phyloP scores from a whole-genome alignment of 2,888 invertebrate species.

The Eilema caniola region DNA sequence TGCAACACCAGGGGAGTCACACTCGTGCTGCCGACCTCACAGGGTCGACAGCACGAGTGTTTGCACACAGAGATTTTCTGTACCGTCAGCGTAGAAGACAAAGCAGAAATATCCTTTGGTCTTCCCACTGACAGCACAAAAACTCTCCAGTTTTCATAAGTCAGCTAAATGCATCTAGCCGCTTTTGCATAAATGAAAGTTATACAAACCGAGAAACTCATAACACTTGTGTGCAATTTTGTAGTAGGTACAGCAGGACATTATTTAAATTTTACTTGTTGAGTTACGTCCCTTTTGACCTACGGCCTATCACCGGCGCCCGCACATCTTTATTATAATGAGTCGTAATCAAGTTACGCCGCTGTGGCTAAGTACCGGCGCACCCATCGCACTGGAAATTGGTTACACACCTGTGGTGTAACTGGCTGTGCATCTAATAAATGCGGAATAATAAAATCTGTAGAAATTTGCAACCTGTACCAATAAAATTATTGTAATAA shows the following conservation, averaged over 20 bases:
- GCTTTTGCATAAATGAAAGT: not conserved
- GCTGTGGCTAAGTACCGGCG: conserved; percentile 46
- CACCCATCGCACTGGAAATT: conserved; percentile 33
- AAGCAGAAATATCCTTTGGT: no score
- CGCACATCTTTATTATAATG: conserved; percentile 60
- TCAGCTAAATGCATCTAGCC: not conserved
- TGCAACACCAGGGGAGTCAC: no score
- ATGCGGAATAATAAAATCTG: conserved; percentile 11
- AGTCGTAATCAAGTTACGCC: conserved; percentile 55
- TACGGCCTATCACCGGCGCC: conserved; percentile 41
- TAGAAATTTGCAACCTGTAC: conserved; percentile 6
- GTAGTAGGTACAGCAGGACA: not conserved
- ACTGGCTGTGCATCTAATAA: conserved; percentile 17
- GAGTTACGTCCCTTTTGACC: conserved; percentile 21
- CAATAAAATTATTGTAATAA: not conserved
- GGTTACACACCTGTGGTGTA: conserved; percentile 37
- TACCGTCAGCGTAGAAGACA: no score
- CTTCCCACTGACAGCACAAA: no score
- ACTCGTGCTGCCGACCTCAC: no score
- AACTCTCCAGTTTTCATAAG: not conserved
- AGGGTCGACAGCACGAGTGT: no score
- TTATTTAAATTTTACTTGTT: conserved; percentile 1
- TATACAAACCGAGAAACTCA: not conserved
- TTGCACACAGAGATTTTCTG: no score
- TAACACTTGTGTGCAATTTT: not conserved